These are phyloP conservation scores for Thymelicus lineola DNA, from an alignment of 2,888 invertebrate species.

Conservation along the genomic window DNA sequence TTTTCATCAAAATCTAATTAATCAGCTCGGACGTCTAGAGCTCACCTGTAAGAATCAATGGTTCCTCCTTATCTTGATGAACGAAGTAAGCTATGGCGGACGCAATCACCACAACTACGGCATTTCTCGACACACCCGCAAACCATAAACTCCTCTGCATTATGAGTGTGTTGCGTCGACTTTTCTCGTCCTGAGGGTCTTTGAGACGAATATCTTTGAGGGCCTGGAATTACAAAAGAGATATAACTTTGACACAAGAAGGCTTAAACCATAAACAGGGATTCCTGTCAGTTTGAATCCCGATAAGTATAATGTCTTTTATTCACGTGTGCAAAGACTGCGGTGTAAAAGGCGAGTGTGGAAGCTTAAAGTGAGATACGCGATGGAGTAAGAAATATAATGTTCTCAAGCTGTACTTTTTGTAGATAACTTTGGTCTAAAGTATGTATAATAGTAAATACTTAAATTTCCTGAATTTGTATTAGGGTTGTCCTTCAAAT, in stretches of 20 bases:
- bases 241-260: conserved; percentile 8
- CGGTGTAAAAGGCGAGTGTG: too few relatives aligned
- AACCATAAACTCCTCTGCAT: conserved; percentile 85
- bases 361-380: too few relatives aligned
- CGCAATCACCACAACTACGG: conserved; percentile 87
- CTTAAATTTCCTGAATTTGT: too few relatives aligned
- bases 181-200: conserved; percentile 61
- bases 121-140: conserved; percentile 88
- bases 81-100: conserved; percentile 84
- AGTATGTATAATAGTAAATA: too few relatives aligned
- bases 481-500: too few relatives aligned
- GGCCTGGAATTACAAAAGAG: conserved; percentile 72
- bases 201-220: conserved; percentile 83
- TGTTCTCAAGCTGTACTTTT: too few relatives aligned
- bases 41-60: conserved; percentile 87
- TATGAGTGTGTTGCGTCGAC: conserved; percentile 55
- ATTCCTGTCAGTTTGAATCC: background rate
- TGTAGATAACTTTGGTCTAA: too few relatives aligned
- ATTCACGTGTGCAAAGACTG: too few relatives aligned
- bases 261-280: conserved; percentile 2
- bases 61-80: conserved; percentile 71
- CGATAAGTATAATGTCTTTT: background rate
- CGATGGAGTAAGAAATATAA: too few relatives aligned
- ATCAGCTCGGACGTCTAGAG: too few relatives aligned
- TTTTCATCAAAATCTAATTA: too few relatives aligned